phyloP scores from a whole-genome alignment of 1,140 invertebrate species.

The Nasonia giraulti region DNA sequence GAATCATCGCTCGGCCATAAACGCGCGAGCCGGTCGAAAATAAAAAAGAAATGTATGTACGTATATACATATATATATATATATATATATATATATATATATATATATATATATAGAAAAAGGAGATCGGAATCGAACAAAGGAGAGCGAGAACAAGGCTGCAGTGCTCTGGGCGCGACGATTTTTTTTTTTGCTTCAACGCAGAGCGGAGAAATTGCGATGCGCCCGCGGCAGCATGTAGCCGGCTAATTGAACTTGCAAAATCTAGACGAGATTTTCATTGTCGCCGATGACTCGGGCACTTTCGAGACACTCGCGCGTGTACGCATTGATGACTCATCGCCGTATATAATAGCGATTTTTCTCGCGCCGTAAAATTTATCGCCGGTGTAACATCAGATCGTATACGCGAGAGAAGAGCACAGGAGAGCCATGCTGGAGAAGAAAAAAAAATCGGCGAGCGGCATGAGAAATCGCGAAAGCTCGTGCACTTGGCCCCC shows the following conservation, averaged over 20 bases:
- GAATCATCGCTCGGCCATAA: constrained; percentile 44
- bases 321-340: too few relatives aligned
- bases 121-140: constrained; percentile 40
- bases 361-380: background rate
- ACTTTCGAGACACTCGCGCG: background rate
- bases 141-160: constrained; percentile 29
- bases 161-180: too few relatives aligned
- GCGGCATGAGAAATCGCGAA: background rate
- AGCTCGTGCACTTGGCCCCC: constrained; percentile 68
- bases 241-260: background rate
- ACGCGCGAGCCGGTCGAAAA: background rate
- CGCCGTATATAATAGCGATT: background rate
- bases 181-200: background rate
- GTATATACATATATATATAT: too few relatives aligned
- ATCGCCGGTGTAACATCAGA: too few relatives aligned
- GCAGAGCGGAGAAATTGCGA: constrained; percentile 13
- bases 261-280: constrained; percentile 5
- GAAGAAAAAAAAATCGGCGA: background rate
- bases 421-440: background rate
- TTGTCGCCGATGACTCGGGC: constrained; percentile 3
- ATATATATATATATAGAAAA: background rate
- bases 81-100: too few relatives aligned
- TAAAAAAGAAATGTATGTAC: background rate
- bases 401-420: too few relatives aligned
- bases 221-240: background rate